phyloP scores from a whole-genome alignment of 2,797 vertebrate species.

The Channa striata region DNA sequence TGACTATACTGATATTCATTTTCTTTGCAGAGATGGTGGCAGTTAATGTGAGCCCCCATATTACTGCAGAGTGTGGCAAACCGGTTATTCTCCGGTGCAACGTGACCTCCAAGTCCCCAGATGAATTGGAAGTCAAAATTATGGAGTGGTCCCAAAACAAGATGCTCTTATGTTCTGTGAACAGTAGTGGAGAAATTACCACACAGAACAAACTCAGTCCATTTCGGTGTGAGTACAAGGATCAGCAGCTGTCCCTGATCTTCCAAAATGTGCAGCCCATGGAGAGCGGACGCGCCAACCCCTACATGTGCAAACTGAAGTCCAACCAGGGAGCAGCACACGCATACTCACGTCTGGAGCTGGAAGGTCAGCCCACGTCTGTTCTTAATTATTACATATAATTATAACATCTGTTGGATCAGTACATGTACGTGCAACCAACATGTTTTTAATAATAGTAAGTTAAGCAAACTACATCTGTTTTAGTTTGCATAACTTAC shows the following conservation, averaged over 20 bases:
- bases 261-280: constrained; percentile 45
- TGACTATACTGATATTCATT: neutral
- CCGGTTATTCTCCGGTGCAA: constrained; percentile 59
- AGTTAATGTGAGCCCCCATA: constrained; percentile 23
- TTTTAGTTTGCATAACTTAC: no score
- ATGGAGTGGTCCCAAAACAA: constrained; percentile 62
- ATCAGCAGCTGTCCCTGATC: constrained; percentile 52
- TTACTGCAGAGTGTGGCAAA: constrained; percentile 51
- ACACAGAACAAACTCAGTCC: rapidly evolving
- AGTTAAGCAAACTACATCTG: no score
- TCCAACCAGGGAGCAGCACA: constrained; percentile 48
- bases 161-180: constrained; percentile 50
- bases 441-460: no score
- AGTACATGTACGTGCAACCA: no score
- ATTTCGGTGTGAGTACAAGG: constrained; percentile 57
- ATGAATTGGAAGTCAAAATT: constrained; percentile 38
- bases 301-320: constrained; percentile 69
- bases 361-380: constrained; percentile 71
- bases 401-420: no score
- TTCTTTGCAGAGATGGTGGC: constrained; percentile 50
- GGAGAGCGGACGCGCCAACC: neutral
- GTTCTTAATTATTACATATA: neutral
- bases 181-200: neutral
- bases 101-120: neutral
- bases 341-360: constrained; percentile 26